Percentiles rank a stretch among this genome's conserved stretches.
Evolutionary conservation across 1,140 invertebrate genomes (phyloP).

Genomic region (Drosophila neocordata): DNA sequence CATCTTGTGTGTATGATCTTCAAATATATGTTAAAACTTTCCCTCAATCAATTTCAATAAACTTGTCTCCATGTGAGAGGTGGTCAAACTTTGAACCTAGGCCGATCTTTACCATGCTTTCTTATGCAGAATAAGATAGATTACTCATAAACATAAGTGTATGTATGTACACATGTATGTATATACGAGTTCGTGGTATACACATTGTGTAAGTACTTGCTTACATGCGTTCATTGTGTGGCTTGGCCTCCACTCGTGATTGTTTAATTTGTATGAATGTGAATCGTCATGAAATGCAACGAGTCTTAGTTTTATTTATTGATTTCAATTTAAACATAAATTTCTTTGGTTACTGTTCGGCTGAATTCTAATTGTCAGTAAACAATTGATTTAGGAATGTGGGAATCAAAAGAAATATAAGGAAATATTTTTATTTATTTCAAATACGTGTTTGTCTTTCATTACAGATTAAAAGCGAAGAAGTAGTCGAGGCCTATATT

Average conservation of each 20-base stretch:
- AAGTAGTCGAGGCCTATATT: slow-evolving; percentile 87
- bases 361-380: slow-evolving; percentile 21
- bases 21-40: too few relatives aligned
- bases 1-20: too few relatives aligned
- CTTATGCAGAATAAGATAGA: slow-evolving; percentile 1
- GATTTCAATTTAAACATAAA: slow-evolving; percentile 75
- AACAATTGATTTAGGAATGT: slow-evolving; percentile 29
- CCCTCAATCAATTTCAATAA: slow-evolving; percentile 1
- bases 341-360: slow-evolving; percentile 37
- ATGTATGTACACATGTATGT: not conserved
- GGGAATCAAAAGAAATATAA: slow-evolving; percentile 22
- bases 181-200: too few relatives aligned
- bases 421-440: slow-evolving; percentile 2
- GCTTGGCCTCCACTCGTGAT: slow-evolving; percentile 1
- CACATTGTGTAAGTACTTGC: too few relatives aligned
- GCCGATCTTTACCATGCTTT: not conserved
- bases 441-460: slow-evolving; percentile 27
- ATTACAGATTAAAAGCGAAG: slow-evolving; percentile 84
- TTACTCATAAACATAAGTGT: not conserved
- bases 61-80: not conserved
- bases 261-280: not conserved
- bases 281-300: slow-evolving; percentile 10
- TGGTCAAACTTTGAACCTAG: slow-evolving; percentile 5
- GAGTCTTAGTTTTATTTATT: slow-evolving; percentile 56
- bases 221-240: not conserved